These are phyloP conservation scores for Sinocyclocheilus rhinocerous DNA, from an alignment of 2,113 vertebrate species.

Conservation along the genomic window DNA sequence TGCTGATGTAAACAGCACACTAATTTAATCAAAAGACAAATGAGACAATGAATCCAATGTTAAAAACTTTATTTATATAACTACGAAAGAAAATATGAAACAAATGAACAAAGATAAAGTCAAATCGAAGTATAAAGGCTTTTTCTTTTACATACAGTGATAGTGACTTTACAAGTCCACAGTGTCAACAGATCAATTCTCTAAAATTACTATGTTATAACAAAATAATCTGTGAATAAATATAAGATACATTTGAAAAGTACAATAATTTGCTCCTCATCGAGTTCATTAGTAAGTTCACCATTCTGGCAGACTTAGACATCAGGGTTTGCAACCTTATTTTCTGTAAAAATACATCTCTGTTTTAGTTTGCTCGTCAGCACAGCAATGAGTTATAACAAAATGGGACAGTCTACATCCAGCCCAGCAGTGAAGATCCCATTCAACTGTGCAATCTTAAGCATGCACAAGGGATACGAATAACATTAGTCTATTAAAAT, in stretches of 20 bases:
- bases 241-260: slow-evolving; percentile 56
- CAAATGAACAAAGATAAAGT: slow-evolving; percentile 61
- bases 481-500: slow-evolving; percentile 33
- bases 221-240: slow-evolving; percentile 68
- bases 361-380: slow-evolving; percentile 20
- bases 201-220: slow-evolving; percentile 63
- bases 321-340: slow-evolving; percentile 11
- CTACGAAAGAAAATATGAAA: slow-evolving; percentile 75
- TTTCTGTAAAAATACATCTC: slow-evolving; percentile 12
- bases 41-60: neutral
- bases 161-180: slow-evolving; percentile 63
- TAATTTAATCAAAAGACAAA: neutral
- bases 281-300: slow-evolving; percentile 44
- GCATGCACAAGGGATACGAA: slow-evolving; percentile 35
- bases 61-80: slow-evolving; percentile 65
- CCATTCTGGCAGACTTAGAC: slow-evolving; percentile 26
- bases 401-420: slow-evolving; percentile 39
- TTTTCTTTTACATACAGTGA: slow-evolving; percentile 61
- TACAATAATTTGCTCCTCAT: slow-evolving; percentile 38
- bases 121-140: slow-evolving; percentile 69
- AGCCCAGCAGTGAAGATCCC: slow-evolving; percentile 10
- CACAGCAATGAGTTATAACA: slow-evolving; percentile 7
- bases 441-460: slow-evolving; percentile 25
- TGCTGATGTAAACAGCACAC: neutral
- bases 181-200: slow-evolving; percentile 57